Evolutionary conservation across 1,140 invertebrate species (phyloP), one percentile per base, ranked within the genome.

Genomic region (Tetranychus cinnabarinus): DNA sequence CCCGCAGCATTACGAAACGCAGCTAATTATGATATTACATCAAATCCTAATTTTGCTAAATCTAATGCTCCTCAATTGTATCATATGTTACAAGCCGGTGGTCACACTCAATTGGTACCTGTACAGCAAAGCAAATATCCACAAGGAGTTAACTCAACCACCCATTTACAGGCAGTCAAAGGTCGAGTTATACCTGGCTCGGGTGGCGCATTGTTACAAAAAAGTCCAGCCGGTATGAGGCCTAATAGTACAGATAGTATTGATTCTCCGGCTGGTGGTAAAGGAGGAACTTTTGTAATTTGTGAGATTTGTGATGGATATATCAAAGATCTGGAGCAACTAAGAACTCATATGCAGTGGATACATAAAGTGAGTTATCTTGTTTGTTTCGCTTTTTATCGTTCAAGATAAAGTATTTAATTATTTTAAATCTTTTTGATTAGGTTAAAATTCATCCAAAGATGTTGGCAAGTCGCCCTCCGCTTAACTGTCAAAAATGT

Each of bases 301-400:
- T 92, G 88, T 72, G 88, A 92, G 76, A 92, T 92, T 65, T 92
- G 88, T 72, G 88, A 92, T 72, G 86, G 87, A 48, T 91, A 90
- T 68, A 90, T 92, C 60, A 91, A 91, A 78, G 88, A 91, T 74
- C 76, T 91, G 67, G 88, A 91, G 68, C 86, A 90, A 73, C 74
- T 91, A 47, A 76, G 87, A 64, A 90, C 88, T 72, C 88, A 92
- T 69, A 92, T 92, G 88, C 86, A 89, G 68, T 90, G 86, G 86
- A 89, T 90, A 69, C 88, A 91, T 70, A 90, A 91, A 79, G 65
- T 63, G 54, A 33, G 42, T 45, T 46, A 23, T 52, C 7, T 33
- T 12, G 6, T 31, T 50, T 35, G 33, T 48, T n/a, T 33, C 10
- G 33, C 6, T 39, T 62, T 45, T 56, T 39, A 36, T 59, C 23